Conservation (phyloP, 2,888 invertebrate genomes). For the Sphinx pinastri region DNA sequence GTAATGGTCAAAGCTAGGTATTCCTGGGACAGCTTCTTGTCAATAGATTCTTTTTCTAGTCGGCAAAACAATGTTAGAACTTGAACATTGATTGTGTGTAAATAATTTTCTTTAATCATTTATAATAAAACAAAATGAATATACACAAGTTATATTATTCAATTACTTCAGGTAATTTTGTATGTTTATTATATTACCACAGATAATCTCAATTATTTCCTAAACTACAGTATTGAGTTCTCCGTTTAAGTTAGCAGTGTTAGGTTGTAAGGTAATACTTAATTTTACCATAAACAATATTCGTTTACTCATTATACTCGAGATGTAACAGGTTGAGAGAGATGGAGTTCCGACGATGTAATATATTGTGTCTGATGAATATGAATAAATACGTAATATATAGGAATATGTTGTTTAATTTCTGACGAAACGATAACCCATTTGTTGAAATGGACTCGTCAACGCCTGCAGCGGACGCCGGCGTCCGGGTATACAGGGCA, state of each 20-base stretch:
- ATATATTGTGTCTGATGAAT: constrained; percentile 83
- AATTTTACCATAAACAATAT: constrained; percentile 78
- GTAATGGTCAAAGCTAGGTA: not conserved
- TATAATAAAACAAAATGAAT: constrained; percentile 51
- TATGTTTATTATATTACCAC: constrained; percentile 74
- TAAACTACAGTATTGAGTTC: constrained; percentile 80
- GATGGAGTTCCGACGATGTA: constrained; percentile 77
- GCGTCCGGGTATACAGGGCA: no score
- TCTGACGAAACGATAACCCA: constrained; percentile 17
- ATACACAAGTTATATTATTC: constrained; percentile 40
- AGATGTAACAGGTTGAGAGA: constrained; percentile 69
- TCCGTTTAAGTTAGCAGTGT: constrained; percentile 69
- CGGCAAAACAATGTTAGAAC: constrained; percentile 16
- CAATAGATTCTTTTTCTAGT: constrained; percentile 15
- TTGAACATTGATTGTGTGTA: constrained; percentile 26
- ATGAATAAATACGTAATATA: constrained; percentile 84
- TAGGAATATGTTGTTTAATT: constrained; percentile 66
- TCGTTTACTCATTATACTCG: constrained; percentile 79
- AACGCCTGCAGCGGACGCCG: no score
- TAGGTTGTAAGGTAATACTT: constrained; percentile 77
- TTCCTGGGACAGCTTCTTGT: not conserved
- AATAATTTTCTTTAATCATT: constrained; percentile 29
- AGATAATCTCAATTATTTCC: constrained; percentile 71
- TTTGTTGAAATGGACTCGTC: no score
- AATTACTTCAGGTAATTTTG: constrained; percentile 45